Evolutionary conservation across 2,797 vertebrate genomes (phyloP).

Genomic region (Chanos chanos): DNA sequence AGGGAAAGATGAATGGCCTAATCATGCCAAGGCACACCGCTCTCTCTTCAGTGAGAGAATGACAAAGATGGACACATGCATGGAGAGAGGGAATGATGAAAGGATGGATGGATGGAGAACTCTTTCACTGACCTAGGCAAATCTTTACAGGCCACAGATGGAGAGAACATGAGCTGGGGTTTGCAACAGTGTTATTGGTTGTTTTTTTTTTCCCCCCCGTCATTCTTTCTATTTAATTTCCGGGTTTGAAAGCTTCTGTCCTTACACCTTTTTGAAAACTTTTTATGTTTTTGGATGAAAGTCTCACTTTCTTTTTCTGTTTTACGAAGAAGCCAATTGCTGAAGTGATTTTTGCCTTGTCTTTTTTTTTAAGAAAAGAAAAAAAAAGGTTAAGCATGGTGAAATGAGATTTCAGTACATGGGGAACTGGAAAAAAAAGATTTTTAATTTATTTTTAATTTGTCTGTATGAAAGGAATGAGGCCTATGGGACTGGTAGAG

Average conservation of each 20-base stretch:
- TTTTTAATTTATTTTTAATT: constrained; percentile 34
- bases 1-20: constrained; percentile 21
- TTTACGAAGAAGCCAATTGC: constrained; percentile 19
- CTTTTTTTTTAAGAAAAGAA: background rate
- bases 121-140: constrained; percentile 8
- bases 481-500: too few relatives aligned
- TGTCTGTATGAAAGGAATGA: background rate
- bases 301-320: constrained; percentile 23
- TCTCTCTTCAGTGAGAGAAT: constrained; percentile 17
- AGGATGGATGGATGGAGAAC: constrained; percentile 14
- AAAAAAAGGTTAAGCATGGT: constrained; percentile 1
- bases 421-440: too few relatives aligned
- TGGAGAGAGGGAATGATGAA: constrained; percentile 7
- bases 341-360: background rate
- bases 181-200: constrained; percentile 21
- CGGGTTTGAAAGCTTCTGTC: constrained; percentile 28
- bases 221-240: constrained; percentile 14
- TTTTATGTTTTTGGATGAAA: constrained; percentile 28
- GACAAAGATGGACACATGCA: constrained; percentile 21
- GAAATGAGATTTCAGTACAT: background rate
- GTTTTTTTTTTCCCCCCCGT: background rate
- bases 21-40: constrained; percentile 31
- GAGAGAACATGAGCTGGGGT: constrained; percentile 34
- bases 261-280: constrained; percentile 23
- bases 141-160: constrained; percentile 1